Evolutionary conservation across 2,888 invertebrate genomes (phyloP), one percentile per base, ranked within the genome.

Genomic region (Caenorhabditis becei): DNA sequence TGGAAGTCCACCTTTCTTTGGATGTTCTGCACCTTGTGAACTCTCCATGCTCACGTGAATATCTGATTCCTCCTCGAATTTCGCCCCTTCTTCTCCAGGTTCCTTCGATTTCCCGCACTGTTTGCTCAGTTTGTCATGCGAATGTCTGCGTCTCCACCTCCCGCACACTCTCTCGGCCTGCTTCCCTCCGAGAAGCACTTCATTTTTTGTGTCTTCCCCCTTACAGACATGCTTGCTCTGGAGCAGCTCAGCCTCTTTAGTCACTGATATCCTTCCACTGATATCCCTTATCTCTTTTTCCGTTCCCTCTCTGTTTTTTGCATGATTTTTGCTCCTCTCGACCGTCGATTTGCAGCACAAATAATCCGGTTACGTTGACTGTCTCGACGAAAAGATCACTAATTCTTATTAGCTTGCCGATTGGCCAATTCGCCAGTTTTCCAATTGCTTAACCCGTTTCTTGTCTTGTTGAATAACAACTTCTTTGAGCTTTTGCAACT

Each of bases 121-220:
- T 72, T 72, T 72, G 72, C 72, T 63, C 72, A 63, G 44, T 49
- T 28, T 63, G 63, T 72, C 72, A 72, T 63, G 72, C 56, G 72
- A n/a, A 4, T 28, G 47, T 20, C 56, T 63, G 28, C 32, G 72
- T 56, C 56, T 72, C 72, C 62, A 20, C 56, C 16, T 63, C 41
- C 47, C 47, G 35, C 56, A 47, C 53, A 47, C 24, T 62, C 63
- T 72, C 72, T 56, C 61, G 62, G n/a, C 20, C 54, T 7, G 32
- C 20, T 59, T 44, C 53, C 59, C 35, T 10, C 41, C 20, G 44
- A 53, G 65, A 66, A 66, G 65, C 67, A 67, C 67, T 67, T 67
- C 67, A 67, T 67, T 67, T 67, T 63, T 51, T 63, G 51, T 63
- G 51, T 63, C 63, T 51, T 53, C 32, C 51, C 20, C 24, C 10